Conservation (phyloP, 1,140 invertebrate genomes). For the Drosophila ogumai region DNA sequence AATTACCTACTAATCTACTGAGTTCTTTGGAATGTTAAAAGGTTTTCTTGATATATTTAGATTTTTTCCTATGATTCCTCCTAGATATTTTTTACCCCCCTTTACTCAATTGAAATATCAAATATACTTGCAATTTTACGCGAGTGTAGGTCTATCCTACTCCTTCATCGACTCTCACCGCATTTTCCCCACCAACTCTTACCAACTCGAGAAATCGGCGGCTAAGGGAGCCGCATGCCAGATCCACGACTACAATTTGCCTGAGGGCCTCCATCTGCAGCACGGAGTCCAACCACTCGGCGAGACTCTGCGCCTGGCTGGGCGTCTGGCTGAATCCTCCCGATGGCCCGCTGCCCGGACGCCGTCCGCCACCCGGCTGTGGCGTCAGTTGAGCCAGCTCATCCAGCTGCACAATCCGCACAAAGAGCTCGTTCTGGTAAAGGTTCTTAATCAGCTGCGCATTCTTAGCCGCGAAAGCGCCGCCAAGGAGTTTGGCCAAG, state of each 20-base stretch:
- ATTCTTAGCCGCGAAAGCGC: conserved; percentile 66
- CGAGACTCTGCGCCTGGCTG: conserved; percentile 39
- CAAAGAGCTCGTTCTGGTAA: conserved; percentile 61
- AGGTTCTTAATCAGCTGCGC: conserved; percentile 67
- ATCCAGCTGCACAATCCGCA: conserved; percentile 72
- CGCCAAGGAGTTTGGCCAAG: conserved; percentile 36
- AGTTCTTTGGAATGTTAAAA: background rate
- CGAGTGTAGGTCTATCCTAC: conserved; percentile 1
- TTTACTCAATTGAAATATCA: background rate
- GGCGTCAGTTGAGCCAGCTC: conserved; percentile 47
- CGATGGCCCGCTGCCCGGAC: conserved; percentile 25
- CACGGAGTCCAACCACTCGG: conserved; percentile 72
- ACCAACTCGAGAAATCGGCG: conserved; percentile 78
- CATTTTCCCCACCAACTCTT: conserved; percentile 38
- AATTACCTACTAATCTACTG: no score
- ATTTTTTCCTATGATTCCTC: no score
- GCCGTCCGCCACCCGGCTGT: background rate
- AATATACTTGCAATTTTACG: conserved; percentile 2
- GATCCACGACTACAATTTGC: conserved; percentile 79
- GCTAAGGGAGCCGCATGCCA: conserved; percentile 75
- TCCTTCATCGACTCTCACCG: background rate
- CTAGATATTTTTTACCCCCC: background rate
- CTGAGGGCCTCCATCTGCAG: conserved; percentile 64
- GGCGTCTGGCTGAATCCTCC: conserved; percentile 29
- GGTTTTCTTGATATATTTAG: no score